These are phyloP conservation scores for Dasyurus viverrinus DNA, from an alignment of 2,113 vertebrate genomes.

Conservation along the genomic window DNA sequence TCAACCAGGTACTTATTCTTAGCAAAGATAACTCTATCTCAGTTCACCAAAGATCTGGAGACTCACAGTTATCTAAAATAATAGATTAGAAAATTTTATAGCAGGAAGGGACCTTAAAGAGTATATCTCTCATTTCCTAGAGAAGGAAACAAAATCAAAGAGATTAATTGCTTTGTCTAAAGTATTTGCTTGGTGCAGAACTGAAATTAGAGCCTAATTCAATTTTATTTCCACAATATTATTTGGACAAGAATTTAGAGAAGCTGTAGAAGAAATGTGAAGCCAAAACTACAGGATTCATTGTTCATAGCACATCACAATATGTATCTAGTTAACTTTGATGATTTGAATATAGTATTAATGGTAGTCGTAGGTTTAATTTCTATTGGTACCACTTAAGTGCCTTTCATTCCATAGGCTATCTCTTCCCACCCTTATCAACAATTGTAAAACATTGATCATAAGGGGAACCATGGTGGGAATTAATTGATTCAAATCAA, in stretches of 20 bases:
- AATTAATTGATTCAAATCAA: neutral
- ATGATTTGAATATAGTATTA: neutral
- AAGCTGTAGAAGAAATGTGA: neutral
- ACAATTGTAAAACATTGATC: neutral
- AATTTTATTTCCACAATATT: neutral
- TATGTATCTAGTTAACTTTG: accelerated
- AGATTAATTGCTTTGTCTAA: neutral
- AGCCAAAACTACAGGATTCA: neutral
- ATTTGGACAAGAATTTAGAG: neutral
- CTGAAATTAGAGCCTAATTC: neutral
- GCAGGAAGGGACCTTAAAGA: neutral
- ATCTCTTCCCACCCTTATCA: neutral
- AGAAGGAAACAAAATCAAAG: neutral
- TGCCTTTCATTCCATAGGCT: neutral
- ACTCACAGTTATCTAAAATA: accelerated
- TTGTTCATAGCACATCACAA: neutral
- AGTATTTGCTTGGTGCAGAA: neutral
- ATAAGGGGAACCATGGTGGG: neutral
- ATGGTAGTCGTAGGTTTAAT: neutral
- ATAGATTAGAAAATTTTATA: neutral
- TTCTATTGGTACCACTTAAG: neutral
- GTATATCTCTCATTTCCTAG: neutral
- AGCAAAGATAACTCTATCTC: neutral
- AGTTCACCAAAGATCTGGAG: neutral
- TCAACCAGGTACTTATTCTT: neutral